phyloP scores from a whole-genome alignment of 2,113 vertebrate genomes.

The Origma solitaria region DNA sequence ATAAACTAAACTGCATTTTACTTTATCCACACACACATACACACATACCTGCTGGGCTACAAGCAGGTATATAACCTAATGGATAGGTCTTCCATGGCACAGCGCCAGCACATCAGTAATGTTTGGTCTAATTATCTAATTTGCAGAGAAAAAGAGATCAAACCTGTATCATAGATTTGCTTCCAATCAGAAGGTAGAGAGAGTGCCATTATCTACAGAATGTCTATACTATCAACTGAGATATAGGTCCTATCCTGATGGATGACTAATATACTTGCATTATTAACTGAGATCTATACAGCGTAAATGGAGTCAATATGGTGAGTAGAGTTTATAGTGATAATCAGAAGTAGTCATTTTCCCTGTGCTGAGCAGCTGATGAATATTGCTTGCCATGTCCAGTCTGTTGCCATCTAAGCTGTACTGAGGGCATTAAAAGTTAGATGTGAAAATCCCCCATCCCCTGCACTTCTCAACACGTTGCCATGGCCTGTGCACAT shows the following conservation, averaged over 20 bases:
- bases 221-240: not conserved
- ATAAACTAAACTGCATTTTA: not conserved
- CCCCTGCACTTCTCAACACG: not conserved
- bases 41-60: no score
- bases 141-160: not conserved
- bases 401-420: not conserved
- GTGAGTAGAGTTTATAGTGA: not conserved
- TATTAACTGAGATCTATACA: not conserved
- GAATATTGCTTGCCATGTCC: not conserved
- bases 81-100: not conserved
- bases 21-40: not conserved
- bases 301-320: not conserved
- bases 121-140: not conserved
- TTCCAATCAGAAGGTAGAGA: not conserved
- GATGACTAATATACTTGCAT: not conserved
- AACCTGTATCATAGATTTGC: not conserved
- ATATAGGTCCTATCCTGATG: not conserved
- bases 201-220: not conserved
- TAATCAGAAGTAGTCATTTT: not conserved
- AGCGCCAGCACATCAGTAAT: fast-evolving
- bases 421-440: not conserved
- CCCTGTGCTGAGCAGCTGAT: not conserved
- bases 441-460: not conserved
- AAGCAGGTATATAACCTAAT: not conserved
- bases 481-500: not conserved